Evolutionary conservation across 2,113 vertebrate genomes (phyloP).

Genomic region (Cepphus grylle): DNA sequence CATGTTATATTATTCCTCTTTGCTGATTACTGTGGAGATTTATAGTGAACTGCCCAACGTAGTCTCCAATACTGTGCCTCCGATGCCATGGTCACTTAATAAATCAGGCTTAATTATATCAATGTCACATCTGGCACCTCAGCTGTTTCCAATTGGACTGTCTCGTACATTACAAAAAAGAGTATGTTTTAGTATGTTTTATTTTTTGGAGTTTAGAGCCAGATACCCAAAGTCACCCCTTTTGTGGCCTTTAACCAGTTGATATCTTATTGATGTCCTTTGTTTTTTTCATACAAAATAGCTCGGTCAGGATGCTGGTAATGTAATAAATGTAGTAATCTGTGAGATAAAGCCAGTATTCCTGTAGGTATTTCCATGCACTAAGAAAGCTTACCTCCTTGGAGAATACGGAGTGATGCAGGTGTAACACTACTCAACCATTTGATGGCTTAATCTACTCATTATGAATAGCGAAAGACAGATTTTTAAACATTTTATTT

Average conservation of each 20-base stretch:
- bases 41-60: not conserved
- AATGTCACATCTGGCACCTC: constrained; percentile 35
- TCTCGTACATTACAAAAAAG: not conserved
- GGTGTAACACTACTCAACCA: not conserved
- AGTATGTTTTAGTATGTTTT: not conserved
- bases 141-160: not conserved
- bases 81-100: not conserved
- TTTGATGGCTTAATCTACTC: not conserved
- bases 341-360: not conserved
- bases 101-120: constrained; percentile 27
- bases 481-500: not conserved
- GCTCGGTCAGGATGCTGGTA: not conserved
- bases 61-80: not conserved
- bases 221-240: not conserved
- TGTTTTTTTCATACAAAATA: not conserved
- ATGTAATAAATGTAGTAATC: not conserved
- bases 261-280: not conserved
- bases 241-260: not conserved
- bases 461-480: not conserved
- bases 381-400: not conserved
- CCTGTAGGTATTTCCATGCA: not conserved
- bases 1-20: not conserved
- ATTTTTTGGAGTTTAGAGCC: not conserved
- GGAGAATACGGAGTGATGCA: not conserved
- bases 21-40: not conserved